Evolutionary conservation across 1,140 invertebrate species (phyloP).

Genomic region (Stegodyphus mimosarum): DNA sequence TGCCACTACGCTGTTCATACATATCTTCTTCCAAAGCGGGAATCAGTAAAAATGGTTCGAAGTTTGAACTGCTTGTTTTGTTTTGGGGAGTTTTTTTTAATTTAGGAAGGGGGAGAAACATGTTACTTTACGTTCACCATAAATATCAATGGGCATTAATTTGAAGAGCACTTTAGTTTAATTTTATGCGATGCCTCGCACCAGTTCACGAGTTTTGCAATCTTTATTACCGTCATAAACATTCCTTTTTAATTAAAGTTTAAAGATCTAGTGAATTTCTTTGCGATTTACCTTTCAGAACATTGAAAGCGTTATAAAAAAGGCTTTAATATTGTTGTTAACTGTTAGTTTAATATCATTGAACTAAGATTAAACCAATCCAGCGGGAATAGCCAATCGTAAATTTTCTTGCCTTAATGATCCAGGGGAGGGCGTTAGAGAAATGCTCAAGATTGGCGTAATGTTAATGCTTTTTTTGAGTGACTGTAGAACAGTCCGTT

Average conservation of each 20-base stretch:
- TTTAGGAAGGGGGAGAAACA: too few relatives aligned
- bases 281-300: background rate
- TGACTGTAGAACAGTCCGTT: too few relatives aligned
- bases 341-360: too few relatives aligned
- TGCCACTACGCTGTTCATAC: background rate
- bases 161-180: background rate
- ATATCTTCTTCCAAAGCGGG: background rate
- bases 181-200: background rate
- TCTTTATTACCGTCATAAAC: background rate
- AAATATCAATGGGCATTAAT: background rate
- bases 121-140: background rate
- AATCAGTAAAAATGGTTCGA: too few relatives aligned
- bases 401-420: too few relatives aligned
- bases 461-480: too few relatives aligned
- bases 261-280: background rate
- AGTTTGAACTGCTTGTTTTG: background rate
- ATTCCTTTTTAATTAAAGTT: background rate
- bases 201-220: background rate
- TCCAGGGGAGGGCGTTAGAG: too few relatives aligned
- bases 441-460: too few relatives aligned
- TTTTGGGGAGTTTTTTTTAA: slow-evolving; percentile 12
- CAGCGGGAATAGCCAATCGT: too few relatives aligned
- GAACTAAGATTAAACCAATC: too few relatives aligned
- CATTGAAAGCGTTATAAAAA: too few relatives aligned
- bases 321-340: too few relatives aligned